Conservation (phyloP, 2,888 invertebrate genomes). For the Yponomeuta plumbellus region DNA sequence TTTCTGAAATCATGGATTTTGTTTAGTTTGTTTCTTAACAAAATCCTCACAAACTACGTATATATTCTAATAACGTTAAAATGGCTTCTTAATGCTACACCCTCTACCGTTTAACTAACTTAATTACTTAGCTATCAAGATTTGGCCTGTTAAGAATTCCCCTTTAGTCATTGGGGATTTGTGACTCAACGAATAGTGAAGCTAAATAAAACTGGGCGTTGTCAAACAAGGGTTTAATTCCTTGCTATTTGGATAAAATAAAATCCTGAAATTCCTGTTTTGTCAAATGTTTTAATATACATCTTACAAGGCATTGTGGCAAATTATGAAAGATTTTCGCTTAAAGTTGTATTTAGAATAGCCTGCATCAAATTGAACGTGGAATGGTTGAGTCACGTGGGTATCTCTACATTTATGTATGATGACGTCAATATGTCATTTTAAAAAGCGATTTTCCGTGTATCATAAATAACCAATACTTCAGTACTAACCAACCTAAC, state of each 20-base stretch:
- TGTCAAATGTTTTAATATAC: background rate
- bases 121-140: conserved; percentile 19
- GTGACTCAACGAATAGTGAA: conserved; percentile 24
- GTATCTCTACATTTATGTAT: background rate
- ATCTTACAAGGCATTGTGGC: background rate
- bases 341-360: background rate
- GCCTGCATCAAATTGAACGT: background rate
- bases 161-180: conserved; percentile 44
- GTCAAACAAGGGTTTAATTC: background rate
- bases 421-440: background rate
- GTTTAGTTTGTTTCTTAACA: background rate
- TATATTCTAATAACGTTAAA: too few species aligned
- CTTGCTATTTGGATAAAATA: too few species aligned
- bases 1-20: background rate
- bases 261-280: background rate
- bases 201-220: conserved; percentile 19
- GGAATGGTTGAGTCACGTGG: background rate
- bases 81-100: too few species aligned
- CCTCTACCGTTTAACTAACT: too few species aligned
- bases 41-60: too few species aligned
- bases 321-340: background rate
- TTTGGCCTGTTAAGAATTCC: conserved; percentile 36
- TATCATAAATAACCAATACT: background rate
- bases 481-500: background rate
- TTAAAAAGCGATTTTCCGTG: background rate